These are phyloP conservation scores for Ectemnius continuus DNA, from an alignment of 2,888 invertebrate genomes.

Conservation along the genomic window DNA sequence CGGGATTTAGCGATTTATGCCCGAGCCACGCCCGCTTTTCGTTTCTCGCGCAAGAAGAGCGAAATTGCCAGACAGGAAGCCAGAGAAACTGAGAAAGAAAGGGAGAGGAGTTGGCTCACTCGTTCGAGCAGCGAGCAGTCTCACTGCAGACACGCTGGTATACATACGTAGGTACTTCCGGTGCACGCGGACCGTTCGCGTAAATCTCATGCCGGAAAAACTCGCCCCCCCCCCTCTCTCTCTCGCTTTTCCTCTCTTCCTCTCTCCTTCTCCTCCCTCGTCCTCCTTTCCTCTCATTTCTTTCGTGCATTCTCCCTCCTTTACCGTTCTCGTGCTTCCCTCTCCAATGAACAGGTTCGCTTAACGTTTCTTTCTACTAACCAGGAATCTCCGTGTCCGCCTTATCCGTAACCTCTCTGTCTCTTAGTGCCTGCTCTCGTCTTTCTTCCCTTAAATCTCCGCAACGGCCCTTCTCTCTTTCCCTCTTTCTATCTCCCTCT, in stretches of 20 bases:
- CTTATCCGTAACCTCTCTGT: slow-evolving; percentile 11
- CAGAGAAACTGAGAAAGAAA: slow-evolving; percentile 17
- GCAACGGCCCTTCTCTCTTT: not conserved
- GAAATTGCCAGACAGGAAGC: slow-evolving; percentile 52
- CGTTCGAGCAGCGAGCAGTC: slow-evolving; percentile 47
- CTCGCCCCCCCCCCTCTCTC: slow-evolving; percentile 44
- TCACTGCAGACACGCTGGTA: slow-evolving; percentile 40
- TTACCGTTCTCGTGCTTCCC: not conserved
- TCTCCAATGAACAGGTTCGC: slow-evolving; percentile 2
- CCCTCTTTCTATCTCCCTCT: not conserved
- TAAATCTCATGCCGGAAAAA: slow-evolving; percentile 63
- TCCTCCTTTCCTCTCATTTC: slow-evolving; percentile 2
- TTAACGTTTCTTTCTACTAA: slow-evolving; percentile 2
- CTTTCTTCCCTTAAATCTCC: not conserved
- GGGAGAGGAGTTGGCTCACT: slow-evolving; percentile 32
- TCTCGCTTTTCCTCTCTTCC: too few species aligned
- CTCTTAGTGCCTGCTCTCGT: slow-evolving; percentile 5
- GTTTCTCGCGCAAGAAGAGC: slow-evolving; percentile 48
- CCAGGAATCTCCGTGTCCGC: not conserved
- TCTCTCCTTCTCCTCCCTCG: slow-evolving; percentile 20
- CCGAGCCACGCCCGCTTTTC: slow-evolving; percentile 58
- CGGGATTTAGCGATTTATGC: slow-evolving; percentile 60
- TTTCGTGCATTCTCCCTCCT: not conserved
- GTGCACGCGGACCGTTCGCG: slow-evolving; percentile 56
- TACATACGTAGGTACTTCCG: slow-evolving; percentile 58